phyloP scores from a whole-genome alignment of 2,797 vertebrate genomes.

The Catharus ustulatus region DNA sequence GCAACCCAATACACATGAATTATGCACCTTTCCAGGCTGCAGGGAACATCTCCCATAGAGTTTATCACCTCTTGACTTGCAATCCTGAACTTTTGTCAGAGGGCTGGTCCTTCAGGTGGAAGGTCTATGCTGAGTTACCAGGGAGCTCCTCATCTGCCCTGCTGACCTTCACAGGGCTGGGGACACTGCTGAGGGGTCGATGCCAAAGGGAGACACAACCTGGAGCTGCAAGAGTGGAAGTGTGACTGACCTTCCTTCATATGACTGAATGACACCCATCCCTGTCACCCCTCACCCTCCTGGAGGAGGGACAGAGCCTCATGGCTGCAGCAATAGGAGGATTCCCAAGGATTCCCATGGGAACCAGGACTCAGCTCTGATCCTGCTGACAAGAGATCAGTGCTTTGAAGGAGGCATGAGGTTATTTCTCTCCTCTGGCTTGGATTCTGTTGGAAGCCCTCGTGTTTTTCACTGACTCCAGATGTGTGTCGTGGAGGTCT shows the following conservation, averaged over 20 bases:
- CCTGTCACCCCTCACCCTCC: neutral
- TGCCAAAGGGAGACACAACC: neutral
- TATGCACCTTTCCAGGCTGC: neutral
- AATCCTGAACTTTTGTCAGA: neutral
- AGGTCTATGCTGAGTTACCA: neutral
- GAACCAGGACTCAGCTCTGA: neutral
- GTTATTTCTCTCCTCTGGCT: neutral
- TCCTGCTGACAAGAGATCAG: neutral
- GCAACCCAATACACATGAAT: neutral
- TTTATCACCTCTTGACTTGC: neutral
- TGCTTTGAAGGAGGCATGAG: neutral
- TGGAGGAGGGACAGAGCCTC: neutral
- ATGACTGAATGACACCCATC: neutral
- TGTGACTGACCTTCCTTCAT: neutral
- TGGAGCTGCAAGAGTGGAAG: neutral
- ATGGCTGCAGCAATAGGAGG: accelerated
- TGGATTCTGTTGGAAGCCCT: neutral
- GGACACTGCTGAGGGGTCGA: neutral
- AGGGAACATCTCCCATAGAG: neutral
- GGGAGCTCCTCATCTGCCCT: neutral
- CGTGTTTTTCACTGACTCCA: neutral
- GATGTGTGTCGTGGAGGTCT: neutral
- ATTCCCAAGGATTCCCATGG: neutral
- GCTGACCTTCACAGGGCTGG: neutral
- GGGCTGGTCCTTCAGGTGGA: neutral